Conservation (phyloP, 2,797 vertebrate species). For the Sylvia borin region DNA sequence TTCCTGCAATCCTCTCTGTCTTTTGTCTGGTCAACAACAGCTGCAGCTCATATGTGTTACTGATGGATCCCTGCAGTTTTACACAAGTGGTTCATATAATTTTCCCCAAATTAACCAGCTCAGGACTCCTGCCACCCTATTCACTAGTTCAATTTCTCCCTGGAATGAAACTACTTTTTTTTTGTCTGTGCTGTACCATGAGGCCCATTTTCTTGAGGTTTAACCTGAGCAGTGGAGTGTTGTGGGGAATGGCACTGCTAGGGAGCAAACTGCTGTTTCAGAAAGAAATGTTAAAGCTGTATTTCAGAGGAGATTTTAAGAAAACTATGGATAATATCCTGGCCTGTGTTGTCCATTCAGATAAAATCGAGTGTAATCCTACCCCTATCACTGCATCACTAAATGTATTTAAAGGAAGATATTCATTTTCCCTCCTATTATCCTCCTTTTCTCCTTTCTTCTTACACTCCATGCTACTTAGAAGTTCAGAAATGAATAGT, state of each 20-base stretch:
- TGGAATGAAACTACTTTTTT: not conserved
- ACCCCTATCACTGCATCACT: not conserved
- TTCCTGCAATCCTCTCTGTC: not conserved
- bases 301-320: slow-evolving; percentile 6
- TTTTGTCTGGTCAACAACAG: not conserved
- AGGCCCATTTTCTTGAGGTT: not conserved
- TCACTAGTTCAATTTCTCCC: not conserved
- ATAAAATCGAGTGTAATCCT: slow-evolving; percentile 45
- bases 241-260: not conserved
- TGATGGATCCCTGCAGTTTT: not conserved
- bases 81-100: not conserved
- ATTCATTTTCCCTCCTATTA: slow-evolving; percentile 19
- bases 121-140: not conserved
- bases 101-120: not conserved
- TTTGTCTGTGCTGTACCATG: not conserved
- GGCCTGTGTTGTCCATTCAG: not conserved
- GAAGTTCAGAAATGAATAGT: slow-evolving; percentile 25
- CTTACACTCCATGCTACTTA: not conserved
- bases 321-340: slow-evolving; percentile 25
- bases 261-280: not conserved
- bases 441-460: not conserved
- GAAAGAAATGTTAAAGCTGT: not conserved
- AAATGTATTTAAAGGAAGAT: slow-evolving; percentile 18
- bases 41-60: not conserved
- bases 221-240: not conserved